Conservation (phyloP, 2,113 vertebrate species). For the Talpa occidentalis region DNA sequence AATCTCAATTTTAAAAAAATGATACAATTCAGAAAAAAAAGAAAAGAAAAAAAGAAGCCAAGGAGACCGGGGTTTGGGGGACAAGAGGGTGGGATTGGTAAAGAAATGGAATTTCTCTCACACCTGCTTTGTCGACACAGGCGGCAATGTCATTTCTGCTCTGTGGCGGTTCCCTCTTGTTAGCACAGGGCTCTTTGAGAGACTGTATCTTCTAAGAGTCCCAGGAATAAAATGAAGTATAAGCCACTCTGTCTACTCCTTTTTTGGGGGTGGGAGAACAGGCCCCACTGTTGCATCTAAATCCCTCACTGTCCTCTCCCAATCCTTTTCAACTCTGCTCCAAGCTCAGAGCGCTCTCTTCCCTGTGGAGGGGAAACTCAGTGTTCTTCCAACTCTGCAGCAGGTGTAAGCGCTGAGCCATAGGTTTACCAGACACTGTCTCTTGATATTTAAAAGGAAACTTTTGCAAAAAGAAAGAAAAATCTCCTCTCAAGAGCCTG, state of each 20-base stretch:
- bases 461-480: background rate
- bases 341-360: background rate
- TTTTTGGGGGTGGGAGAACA: background rate
- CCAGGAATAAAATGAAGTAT: background rate
- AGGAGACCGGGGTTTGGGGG: too few relatives aligned
- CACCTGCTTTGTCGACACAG: background rate
- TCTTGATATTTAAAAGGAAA: background rate
- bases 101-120: background rate
- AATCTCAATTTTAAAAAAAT: too few relatives aligned
- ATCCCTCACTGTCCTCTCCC: background rate
- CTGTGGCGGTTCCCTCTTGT: background rate
- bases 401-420: conserved; percentile 18
- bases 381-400: conserved; percentile 32
- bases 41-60: too few relatives aligned
- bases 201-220: background rate
- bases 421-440: background rate
- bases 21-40: too few relatives aligned
- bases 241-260: background rate
- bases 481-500: background rate
- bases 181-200: background rate
- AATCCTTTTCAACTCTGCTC: background rate
- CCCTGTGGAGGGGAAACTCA: background rate
- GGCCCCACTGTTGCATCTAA: background rate
- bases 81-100: background rate
- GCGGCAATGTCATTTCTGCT: background rate